Base-by-base conservation (phyloP, 1,140 invertebrate genomes). In the Orius laevigatus region DNA sequence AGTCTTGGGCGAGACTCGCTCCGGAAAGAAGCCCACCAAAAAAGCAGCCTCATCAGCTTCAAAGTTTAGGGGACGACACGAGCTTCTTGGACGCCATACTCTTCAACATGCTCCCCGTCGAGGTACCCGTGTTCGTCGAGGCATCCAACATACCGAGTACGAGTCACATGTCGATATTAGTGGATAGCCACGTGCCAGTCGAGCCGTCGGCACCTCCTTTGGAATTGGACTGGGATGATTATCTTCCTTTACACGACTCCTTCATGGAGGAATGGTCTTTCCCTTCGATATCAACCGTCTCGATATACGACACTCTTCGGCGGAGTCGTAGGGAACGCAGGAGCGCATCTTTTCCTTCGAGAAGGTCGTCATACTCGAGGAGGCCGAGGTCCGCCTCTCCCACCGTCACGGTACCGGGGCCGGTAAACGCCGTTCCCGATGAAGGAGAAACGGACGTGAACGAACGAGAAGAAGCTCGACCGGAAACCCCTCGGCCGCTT, bases 1-100 rank as follows among this genome's bases (percentile, higher is more conserved):
- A 25, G 25, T 25, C 25, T 25, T 25, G 25, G 25, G 25, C 25
- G 25, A 25, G 25, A 25, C 25, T 25, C 25, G 25, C 25, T 25
- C 25, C 25, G 3, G 25, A 25, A 25, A 25, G 25, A 25, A 25
- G 25, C 25, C 25, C 25, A 25, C 25, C 25, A 3, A 25, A 25
- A 25, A 25, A 25, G 25, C 25, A 25, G 25, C 25, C 25, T 25
- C 25, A 25, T 25, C 25, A 25, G 9, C 44, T 46, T 14, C 44
- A 46, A 33, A 51, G 50, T 12, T 46, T 51, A 14, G 50, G 50
- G 3, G 45, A 42, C 39, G 50, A 51, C 5, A 15, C 34, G 2
- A 18, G 39, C 35, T 51, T 51, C 50, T 20, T 51, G 36, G 50
- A 51, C 12, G 50, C 50, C 38, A 51, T 51, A 19, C 20, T 51